Conservation (phyloP, 2,113 vertebrate genomes). For the Aphyosemion australe region DNA sequence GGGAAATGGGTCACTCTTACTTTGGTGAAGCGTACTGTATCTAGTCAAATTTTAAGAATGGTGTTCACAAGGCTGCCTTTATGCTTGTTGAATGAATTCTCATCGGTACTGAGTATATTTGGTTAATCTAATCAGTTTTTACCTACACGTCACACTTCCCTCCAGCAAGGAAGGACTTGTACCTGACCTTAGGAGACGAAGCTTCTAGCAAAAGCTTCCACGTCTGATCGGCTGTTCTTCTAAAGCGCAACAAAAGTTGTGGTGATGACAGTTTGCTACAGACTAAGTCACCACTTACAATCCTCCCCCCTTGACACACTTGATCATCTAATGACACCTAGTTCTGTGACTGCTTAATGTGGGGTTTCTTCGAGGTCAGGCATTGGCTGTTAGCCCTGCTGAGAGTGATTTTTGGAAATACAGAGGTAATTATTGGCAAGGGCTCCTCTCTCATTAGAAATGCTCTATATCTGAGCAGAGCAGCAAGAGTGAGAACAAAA, state of each 20-base stretch:
- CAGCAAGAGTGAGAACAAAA: slow-evolving; percentile 68
- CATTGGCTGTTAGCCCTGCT: slow-evolving; percentile 18
- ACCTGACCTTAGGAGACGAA: slow-evolving; percentile 24
- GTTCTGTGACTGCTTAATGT: slow-evolving; percentile 56
- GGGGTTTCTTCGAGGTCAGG: slow-evolving; percentile 46
- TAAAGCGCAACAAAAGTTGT: not conserved
- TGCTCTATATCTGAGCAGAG: slow-evolving; percentile 57
- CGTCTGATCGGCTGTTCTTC: not conserved
- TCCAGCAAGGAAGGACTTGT: slow-evolving; percentile 7
- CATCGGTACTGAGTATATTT: too few relatives aligned
- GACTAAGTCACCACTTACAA: slow-evolving; percentile 30
- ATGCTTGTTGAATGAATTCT: too few relatives aligned
- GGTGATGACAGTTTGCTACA: not conserved
- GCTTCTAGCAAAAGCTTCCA: not conserved
- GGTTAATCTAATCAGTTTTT: not conserved
- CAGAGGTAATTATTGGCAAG: slow-evolving; percentile 63
- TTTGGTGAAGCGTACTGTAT: too few relatives aligned
- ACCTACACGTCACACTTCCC: slow-evolving; percentile 3
- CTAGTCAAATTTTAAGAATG: too few relatives aligned
- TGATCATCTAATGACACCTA: slow-evolving; percentile 64
- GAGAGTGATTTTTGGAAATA: slow-evolving; percentile 49
- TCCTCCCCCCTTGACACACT: slow-evolving; percentile 39
- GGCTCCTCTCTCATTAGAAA: slow-evolving; percentile 60
- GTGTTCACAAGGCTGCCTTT: too few relatives aligned
- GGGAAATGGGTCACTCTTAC: too few relatives aligned